Base-by-base conservation (phyloP, 2,888 invertebrate genomes). In the Laspeyria flexula region DNA sequence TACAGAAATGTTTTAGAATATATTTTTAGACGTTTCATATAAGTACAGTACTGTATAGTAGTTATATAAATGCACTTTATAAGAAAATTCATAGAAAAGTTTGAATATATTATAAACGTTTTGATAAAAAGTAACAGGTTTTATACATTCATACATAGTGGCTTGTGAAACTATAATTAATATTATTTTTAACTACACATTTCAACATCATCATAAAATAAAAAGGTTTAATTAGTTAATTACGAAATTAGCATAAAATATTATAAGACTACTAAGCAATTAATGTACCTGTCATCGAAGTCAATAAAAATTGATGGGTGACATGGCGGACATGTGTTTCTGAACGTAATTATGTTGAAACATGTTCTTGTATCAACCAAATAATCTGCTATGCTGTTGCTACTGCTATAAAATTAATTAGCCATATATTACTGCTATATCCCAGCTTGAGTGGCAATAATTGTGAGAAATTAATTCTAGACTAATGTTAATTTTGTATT, bases 341-440 rank as follows among this genome's bases (percentile, higher is more conserved):
- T 27, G 12, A 42, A 63, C 43, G 31, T 30, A 37, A 54, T 67
- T 50, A 57, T 70, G 38, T 67, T 46, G 52, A 34, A 69, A 52
- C 37, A 37, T n/a, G 34, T 45, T 53, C 35, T 38, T 57, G 55
- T 43, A 34, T n/a, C n/a, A n/a, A 56, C 31, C 47, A 67, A 71
- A 71, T 61, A 67, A 55, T n/a, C 57, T 44, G 3, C 29, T 52
- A 40, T 57, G 55, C n/a, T n/a, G 71, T 67, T 63, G 68, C 71
- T 55, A 55, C 64, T 30, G 71, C 54, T 67, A 65, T 67, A 71
- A 67, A 63, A 51, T 63, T 57, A 67, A 67, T 67, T 55, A 59
- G 44, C 45, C 41, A 48, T 66, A 44, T 50, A 62, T 66, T 70
- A 47, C 49, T 52, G 53, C 56, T 59, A 42, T 21, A 43, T 49